Conservation (phyloP, 35 echinoderm and acorn worm genomes). For the Patiria miniata region DNA sequence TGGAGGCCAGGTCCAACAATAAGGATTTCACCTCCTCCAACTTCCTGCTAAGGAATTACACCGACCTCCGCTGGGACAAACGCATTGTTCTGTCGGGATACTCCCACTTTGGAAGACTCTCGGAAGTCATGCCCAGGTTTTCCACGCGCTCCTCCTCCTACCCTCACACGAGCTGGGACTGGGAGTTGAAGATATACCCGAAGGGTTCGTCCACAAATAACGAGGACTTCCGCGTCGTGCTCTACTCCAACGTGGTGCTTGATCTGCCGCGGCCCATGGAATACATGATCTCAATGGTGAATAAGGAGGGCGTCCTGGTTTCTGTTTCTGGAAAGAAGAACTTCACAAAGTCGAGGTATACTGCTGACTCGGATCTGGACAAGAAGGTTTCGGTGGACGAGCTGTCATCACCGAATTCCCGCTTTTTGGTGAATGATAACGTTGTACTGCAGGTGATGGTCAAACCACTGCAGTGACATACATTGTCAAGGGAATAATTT, state of each 20-base stretch:
- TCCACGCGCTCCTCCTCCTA: slow-evolving; percentile 89
- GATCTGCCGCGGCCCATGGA: slow-evolving; percentile 91
- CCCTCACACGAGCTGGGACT: slow-evolving; percentile 96
- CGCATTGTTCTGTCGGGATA: slow-evolving; percentile 83
- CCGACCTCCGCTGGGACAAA: slow-evolving; percentile 95
- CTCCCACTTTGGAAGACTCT: slow-evolving; percentile 81
- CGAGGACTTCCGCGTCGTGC: slow-evolving; percentile 90
- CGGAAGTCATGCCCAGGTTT: slow-evolving; percentile 94
- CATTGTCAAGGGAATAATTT: too few relatives aligned
- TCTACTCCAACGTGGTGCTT: slow-evolving; percentile 94
- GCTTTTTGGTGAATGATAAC: slow-evolving; percentile 83
- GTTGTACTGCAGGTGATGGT: slow-evolving; percentile 82
- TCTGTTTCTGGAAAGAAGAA: slow-evolving; percentile 90
- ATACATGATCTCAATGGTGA: slow-evolving; percentile 91
- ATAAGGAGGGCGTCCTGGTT: slow-evolving; percentile 63
- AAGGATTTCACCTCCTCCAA: slow-evolving; percentile 67
- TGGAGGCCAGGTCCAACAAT: slow-evolving; percentile 65
- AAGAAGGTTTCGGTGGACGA: slow-evolving; percentile 96
- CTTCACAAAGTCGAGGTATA: slow-evolving; percentile 91
- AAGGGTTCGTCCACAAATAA: slow-evolving; percentile 93
- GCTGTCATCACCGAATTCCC: slow-evolving; percentile 49
- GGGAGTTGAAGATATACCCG: slow-evolving; percentile 97
- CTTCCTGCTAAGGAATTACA: slow-evolving; percentile 91
- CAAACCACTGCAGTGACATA: slow-evolving; percentile 77
- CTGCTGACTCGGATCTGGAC: slow-evolving; percentile 90